Evolutionary conservation across 2,113 vertebrate genomes (phyloP), one percentile per base, ranked within the genome.

Genomic region (Mastomys coucha): DNA sequence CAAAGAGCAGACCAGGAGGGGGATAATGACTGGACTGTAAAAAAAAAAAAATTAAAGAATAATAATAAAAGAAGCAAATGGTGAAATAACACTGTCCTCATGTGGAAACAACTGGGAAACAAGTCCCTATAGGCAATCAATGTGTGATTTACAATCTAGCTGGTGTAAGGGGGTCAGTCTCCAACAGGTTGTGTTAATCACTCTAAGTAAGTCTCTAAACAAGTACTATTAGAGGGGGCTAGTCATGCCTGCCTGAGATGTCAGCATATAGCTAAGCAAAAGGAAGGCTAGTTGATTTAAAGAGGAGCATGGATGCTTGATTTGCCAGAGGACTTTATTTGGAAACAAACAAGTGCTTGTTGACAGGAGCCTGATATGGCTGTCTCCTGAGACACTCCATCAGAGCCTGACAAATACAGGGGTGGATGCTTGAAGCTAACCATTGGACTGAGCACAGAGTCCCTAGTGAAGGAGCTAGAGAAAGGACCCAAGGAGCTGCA

Each of bases 241-340:
- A 58, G 6, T 51, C 28, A 73, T 49, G 6, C 78, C 45, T 85
- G 20, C 7, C 5, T n/a, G 89, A 88, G 96, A 91, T 91, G 94
- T 96, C 95, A 93, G 95, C 97, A 85, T 22, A 28, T 94, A 89
- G 19, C 11, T 84, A 82, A 95, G n/a, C 2, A 97, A 94, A 97
- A 97, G 76, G 73, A 88, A 87, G 92, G 72, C 84, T 95, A 93
- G 92, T 93, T 98, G 73, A 69, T 96, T 96, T 97, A 96, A 96
- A 73, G 20, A 91, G 17, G 86, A 89, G 19, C 28, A 20, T 39
- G 1, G 2, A 19, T 81, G 75, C 36, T 77, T 51, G 7, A 53
- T 80, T 85, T 58, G 42, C 42, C 4, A 22, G n/a, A 72, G 77
- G n/a, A 91, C 8, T 70, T 91, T 56, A n/a, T 76, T 82, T 96